These are phyloP conservation scores for Anoura caudifer DNA, from an alignment of 2,113 vertebrate species.

Conservation along the genomic window DNA sequence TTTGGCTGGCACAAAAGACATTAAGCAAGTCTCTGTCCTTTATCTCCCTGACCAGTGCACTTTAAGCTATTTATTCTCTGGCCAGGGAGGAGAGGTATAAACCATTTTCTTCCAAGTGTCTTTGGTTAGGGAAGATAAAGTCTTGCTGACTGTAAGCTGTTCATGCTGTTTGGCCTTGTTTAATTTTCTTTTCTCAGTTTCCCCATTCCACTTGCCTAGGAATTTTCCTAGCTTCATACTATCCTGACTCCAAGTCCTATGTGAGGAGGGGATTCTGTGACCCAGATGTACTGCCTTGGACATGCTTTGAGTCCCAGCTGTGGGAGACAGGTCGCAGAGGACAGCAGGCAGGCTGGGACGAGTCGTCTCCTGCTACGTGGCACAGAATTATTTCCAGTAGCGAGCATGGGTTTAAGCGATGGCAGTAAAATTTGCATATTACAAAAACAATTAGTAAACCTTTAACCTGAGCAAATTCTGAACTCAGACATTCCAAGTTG, in stretches of 20 bases:
- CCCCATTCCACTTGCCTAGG: not conserved
- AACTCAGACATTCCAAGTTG: not conserved
- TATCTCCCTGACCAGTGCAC: not conserved
- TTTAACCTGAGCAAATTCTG: not conserved
- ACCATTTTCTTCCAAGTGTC: not conserved
- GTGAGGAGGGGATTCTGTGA: too few relatives aligned
- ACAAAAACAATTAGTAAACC: not conserved
- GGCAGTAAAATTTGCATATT: not conserved
- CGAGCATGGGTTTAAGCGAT: not conserved
- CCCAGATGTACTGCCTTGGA: not conserved
- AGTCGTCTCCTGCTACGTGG: not conserved
- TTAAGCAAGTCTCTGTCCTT: not conserved
- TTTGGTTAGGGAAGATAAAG: not conserved
- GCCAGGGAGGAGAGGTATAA: not conserved
- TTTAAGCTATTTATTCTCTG: not conserved
- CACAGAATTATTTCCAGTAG: not conserved
- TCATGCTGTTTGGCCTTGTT: not conserved
- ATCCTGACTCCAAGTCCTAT: not conserved
- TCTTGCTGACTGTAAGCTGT: not conserved
- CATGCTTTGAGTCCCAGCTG: fast-evolving
- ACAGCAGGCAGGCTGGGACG: too few relatives aligned
- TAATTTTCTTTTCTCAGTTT: not conserved
- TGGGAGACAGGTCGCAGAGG: not conserved
- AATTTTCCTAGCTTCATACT: not conserved
- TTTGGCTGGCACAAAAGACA: not conserved